These are phyloP conservation scores for Reticulitermes lucifugus DNA, from an alignment of 2,888 invertebrate genomes.

Conservation along the genomic window DNA sequence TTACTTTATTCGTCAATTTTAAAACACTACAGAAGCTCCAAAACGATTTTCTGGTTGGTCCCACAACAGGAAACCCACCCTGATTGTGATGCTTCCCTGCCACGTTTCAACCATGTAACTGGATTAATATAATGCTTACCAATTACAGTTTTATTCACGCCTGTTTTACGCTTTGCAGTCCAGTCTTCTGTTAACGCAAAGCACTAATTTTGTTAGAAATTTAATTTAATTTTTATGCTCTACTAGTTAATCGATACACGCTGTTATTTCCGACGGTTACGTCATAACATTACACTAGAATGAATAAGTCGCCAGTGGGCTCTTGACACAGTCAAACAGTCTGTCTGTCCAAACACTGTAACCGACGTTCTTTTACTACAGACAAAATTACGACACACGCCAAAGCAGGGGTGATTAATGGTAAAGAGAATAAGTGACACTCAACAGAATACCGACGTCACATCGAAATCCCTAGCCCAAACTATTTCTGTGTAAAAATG, in stretches of 20 bases:
- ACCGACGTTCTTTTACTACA: background rate
- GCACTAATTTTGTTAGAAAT: background rate
- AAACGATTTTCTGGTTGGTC: too few species aligned
- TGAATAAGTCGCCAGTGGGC: slow-evolving; percentile 3
- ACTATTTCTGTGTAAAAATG: background rate
- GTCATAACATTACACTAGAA: background rate
- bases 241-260: background rate
- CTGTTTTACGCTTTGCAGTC: background rate
- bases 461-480: background rate
- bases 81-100: background rate
- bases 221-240: slow-evolving; percentile 9
- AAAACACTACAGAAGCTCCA: too few species aligned
- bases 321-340: background rate
- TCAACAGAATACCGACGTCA: background rate
- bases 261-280: background rate
- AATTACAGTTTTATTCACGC: slow-evolving; percentile 10
- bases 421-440: slow-evolving; percentile 7
- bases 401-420: background rate
- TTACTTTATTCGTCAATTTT: too few species aligned
- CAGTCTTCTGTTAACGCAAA: slow-evolving; percentile 13
- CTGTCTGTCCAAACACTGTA: background rate
- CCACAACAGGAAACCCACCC: too few species aligned
- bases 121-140: background rate
- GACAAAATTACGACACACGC: background rate
- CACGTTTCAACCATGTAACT: background rate